Evolutionary conservation across 2,113 vertebrate species (phyloP), one percentile per base, ranked within the genome.

Genomic region (Jacana jacana): DNA sequence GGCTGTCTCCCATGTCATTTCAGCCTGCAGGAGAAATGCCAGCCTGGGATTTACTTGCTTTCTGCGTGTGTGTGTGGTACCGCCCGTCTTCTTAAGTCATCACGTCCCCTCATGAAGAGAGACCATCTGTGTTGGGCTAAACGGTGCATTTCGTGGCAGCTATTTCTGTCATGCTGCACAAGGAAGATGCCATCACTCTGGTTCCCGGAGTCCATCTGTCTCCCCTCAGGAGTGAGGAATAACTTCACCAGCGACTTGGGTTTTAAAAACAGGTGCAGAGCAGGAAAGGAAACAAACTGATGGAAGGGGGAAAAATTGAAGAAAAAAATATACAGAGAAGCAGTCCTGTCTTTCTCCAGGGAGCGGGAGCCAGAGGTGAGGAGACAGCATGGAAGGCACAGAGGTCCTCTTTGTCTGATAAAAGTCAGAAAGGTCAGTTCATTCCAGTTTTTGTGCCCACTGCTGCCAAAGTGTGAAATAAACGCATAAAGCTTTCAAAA

Each of bases 191-290:
- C 85, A 71, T 64, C 28, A 60, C 52, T 90, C 24, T 69, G 54
- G 33, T 94, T 96, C 80, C 64, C 91, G 54, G 35, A 78, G 77
- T 72, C 48, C 91, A 86, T 97, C 77, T 94, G 94, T 97, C 78
- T 96, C 86, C 93, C 60, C 42, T 85, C 31, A 82, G 42, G 39
- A 87, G 76, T 75, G 87, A 93, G 35, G 66, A 95, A 65, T 88
- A 88, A 86, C 63, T 92, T 94, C 52, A 66, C 24, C 66, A 55
- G 70, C 58, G 86, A 46, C 58, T 58, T 58, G n/a, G 42, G 49
- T 79, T 97, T 95, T 95, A 89, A 97, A 96, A 97, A 91, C 95
- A 98, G 94, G 94, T 98, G 93, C 78, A 96, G 88, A 54, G 13
- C 51, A 49, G 39, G 66, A 60, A 89, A 88, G 28, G 78, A 93